Base-by-base conservation (phyloP, 2,113 vertebrate genomes). In the Podarcis muralis region DNA sequence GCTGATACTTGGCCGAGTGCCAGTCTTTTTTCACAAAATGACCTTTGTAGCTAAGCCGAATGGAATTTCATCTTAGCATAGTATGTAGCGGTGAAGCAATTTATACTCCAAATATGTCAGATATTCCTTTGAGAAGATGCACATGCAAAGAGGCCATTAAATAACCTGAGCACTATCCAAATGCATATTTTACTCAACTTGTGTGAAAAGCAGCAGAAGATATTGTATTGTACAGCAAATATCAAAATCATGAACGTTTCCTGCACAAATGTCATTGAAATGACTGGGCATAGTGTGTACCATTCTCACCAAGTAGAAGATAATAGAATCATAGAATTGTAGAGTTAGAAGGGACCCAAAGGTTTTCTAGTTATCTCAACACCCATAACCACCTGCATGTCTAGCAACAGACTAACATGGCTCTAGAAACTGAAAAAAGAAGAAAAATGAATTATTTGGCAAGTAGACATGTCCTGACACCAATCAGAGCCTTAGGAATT, bases 11-110 rank as follows among this genome's bases (percentile, higher is more conserved):
- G 93, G 68, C 84, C 92, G 69, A 59, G 20, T 92, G 91, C 66
- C 92, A 94, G 80, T 89, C 18, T 86, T 68, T 66, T 93, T 94
- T 95, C 81, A 91, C 90, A 72, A 94, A 95, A 90, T 93, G 65
- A 93, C 75, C 87, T 93, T 13, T 87, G 65, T 89, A 92, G 79
- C 87, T 94, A 96, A 95, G 68, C 75, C 85, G 72, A 89, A 86
- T 88, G 16, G 88, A 93, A 91, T 88, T 71, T 78, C 88, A 92
- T 86, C 48, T 88, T 30, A 89, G 90, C 84, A 12, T 37, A 93
- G 69, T 32, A 86, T 78, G 77, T 48, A 91, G 59, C 23, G 94
- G 89, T 87, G 92, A 91, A 2, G 91, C 92, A 92, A 89, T 68
- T 86, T 89, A 77, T 88, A 91, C 76, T 88, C 18, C 11, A 81